Evolutionary conservation across 2,888 invertebrate genomes (phyloP).

Genomic region (Macaria notata): DNA sequence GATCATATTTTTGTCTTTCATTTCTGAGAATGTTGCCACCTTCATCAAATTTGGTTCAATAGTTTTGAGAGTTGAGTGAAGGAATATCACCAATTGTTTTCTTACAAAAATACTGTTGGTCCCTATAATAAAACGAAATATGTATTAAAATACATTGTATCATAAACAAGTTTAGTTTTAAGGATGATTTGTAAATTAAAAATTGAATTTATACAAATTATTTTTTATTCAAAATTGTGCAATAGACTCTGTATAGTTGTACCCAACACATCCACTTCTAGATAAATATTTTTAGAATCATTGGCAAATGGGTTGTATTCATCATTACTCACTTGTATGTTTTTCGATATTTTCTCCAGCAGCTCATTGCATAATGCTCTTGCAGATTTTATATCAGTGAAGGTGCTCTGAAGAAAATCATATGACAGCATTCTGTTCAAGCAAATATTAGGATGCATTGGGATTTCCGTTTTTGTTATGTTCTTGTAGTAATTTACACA

Average conservation of each 20-base stretch:
- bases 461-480: slow-evolving; percentile 33
- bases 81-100: no score
- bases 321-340: slow-evolving; percentile 43
- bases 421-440: slow-evolving; percentile 50
- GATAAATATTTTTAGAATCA: slow-evolving; percentile 73
- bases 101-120: no score
- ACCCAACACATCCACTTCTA: slow-evolving; percentile 66
- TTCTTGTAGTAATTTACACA: slow-evolving; percentile 59
- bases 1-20: no score
- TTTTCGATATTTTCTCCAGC: slow-evolving; percentile 34
- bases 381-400: slow-evolving; percentile 42
- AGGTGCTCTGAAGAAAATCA: slow-evolving; percentile 47
- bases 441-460: slow-evolving; percentile 59
- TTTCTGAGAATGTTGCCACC: no score
- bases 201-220: slow-evolving; percentile 2
- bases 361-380: slow-evolving; percentile 46
- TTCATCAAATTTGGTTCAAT: no score
- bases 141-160: no score
- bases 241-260: slow-evolving; percentile 45
- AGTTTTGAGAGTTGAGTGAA: no score
- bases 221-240: slow-evolving; percentile 26
- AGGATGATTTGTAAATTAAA: not conserved
- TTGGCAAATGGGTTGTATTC: slow-evolving; percentile 78
- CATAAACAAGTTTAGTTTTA: no score
- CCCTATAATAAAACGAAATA: no score